A percentile compares a stretch with the other conserved stretches of the same genome.
These are phyloP conservation scores for Xiphophorus couchianus DNA, from an alignment of 2,113 vertebrate species.

Conservation along the genomic window DNA sequence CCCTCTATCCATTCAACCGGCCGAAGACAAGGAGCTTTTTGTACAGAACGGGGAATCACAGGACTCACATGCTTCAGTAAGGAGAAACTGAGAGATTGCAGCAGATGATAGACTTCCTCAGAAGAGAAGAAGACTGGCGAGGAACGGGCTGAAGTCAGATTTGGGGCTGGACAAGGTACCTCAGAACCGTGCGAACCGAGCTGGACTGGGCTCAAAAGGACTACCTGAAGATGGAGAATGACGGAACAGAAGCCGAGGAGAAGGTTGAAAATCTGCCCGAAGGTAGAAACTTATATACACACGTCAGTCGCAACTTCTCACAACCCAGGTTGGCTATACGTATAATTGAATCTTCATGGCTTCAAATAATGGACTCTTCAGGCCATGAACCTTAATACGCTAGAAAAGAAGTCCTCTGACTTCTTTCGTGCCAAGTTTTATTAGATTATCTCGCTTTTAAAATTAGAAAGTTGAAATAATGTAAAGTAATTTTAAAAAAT, in stretches of 20 bases:
- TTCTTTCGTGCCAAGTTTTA: not conserved
- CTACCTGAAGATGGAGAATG: conserved; percentile 72
- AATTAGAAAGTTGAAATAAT: too few species aligned
- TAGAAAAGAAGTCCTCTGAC: not conserved
- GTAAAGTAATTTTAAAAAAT: too few species aligned
- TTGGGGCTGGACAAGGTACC: conserved; percentile 13
- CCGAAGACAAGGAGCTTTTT: conserved; percentile 79
- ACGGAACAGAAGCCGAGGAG: conserved; percentile 39
- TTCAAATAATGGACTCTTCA: not conserved
- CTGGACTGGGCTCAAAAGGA: not conserved
- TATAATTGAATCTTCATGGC: not conserved
- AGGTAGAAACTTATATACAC: conserved; percentile 59
- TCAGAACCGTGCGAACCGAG: not conserved
- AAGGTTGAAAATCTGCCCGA: conserved; percentile 24
- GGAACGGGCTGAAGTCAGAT: conserved; percentile 19
- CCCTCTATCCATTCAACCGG: conserved; percentile 56
- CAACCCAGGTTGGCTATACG: not conserved
- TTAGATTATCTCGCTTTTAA: not conserved
- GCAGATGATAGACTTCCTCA: conserved; percentile 37
- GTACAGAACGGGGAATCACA: conserved; percentile 73
- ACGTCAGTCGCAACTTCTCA: not conserved
- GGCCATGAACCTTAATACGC: not conserved
- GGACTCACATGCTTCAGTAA: conserved; percentile 80
- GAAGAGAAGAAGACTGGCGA: conserved; percentile 21
- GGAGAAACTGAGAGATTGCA: conserved; percentile 60